Evolutionary conservation across 2,113 vertebrate genomes (phyloP).

Genomic region (Ondatra zibethicus): DNA sequence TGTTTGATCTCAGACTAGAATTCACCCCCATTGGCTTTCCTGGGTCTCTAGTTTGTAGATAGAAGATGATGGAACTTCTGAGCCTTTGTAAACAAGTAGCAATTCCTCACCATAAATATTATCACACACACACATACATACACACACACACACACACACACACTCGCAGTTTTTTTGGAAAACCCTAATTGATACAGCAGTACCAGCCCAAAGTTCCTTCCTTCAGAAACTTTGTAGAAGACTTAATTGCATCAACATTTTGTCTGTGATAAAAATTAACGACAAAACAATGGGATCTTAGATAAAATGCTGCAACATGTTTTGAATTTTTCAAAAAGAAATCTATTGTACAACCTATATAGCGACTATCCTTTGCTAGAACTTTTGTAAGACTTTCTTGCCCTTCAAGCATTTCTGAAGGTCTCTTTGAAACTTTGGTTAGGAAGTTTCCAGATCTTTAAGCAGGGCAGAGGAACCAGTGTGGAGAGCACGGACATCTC

Average conservation of each 20-base stretch:
- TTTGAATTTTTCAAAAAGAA: neutral
- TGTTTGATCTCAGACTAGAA: neutral
- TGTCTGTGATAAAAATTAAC: constrained; percentile 23
- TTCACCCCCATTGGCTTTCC: neutral
- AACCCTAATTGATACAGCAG: neutral
- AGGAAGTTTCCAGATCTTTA: neutral
- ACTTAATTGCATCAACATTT: neutral
- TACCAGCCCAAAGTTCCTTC: neutral
- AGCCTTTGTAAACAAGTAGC: neutral
- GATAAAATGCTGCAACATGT: neutral
- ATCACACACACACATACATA: neutral
- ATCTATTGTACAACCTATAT: neutral
- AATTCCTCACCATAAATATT: no score
- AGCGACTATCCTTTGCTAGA: neutral
- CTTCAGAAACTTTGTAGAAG: neutral
- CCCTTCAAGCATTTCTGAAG: neutral
- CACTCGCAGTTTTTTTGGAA: neutral
- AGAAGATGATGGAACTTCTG: neutral
- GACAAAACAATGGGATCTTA: neutral
- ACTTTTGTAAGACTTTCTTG: neutral
- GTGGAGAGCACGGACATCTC: neutral
- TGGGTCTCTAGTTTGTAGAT: neutral
- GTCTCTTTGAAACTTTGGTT: neutral
- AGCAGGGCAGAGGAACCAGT: neutral
- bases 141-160: neutral